Evolutionary conservation across 2,797 vertebrate species (phyloP).

Genomic region (Parotocinclus haroldoi): DNA sequence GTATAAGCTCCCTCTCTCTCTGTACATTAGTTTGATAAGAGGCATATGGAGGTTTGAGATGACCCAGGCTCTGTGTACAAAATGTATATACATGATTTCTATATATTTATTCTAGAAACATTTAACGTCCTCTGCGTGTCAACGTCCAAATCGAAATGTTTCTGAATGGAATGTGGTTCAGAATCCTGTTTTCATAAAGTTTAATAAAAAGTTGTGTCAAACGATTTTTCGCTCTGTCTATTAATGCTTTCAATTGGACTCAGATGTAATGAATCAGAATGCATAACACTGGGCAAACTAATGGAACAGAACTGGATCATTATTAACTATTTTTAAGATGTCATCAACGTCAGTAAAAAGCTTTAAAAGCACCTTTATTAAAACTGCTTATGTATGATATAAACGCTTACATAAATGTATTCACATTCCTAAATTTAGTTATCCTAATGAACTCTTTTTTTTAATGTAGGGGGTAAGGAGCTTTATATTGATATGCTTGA

Average conservation of each 20-base stretch:
- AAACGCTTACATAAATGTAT: no score
- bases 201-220: slow-evolving; percentile 81
- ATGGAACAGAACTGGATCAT: no score
- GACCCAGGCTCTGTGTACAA: slow-evolving; percentile 65
- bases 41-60: slow-evolving; percentile 36
- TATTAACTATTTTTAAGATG: no score
- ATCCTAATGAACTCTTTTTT: no score
- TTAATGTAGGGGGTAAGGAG: no score
- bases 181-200: slow-evolving; percentile 80
- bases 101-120: slow-evolving; percentile 75
- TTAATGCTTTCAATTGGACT: not conserved
- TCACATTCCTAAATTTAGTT: no score
- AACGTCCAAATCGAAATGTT: slow-evolving; percentile 68
- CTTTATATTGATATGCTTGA: no score
- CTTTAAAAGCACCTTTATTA: no score
- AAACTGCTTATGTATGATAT: no score
- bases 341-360: no score
- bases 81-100: slow-evolving; percentile 75
- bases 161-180: slow-evolving; percentile 72
- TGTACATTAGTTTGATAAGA: slow-evolving; percentile 27
- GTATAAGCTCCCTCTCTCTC: slow-evolving; percentile 33
- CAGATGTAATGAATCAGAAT: no score
- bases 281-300: no score
- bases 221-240: slow-evolving; percentile 6
- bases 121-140: slow-evolving; percentile 69